These are phyloP conservation scores for Tetranychus truncatus DNA, from an alignment of 2,888 invertebrate species.

Conservation along the genomic window DNA sequence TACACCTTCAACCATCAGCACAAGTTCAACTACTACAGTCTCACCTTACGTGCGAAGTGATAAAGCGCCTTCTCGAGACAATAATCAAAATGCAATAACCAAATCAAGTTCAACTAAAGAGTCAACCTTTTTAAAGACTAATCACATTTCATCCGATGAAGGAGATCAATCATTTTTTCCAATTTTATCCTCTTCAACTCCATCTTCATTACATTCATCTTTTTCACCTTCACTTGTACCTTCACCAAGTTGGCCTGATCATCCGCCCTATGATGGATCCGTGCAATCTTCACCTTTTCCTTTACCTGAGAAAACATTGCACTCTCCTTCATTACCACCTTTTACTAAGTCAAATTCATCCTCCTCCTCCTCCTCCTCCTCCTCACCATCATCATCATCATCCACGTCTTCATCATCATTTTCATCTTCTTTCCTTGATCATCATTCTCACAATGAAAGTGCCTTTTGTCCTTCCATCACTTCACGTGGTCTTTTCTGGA, in stretches of 20 bases:
- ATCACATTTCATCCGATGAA: neutral
- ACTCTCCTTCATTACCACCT: neutral
- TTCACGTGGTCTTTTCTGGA: conserved; percentile 64
- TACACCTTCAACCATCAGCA: neutral
- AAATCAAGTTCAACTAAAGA: neutral
- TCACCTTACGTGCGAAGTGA: neutral
- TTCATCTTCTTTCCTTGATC: neutral
- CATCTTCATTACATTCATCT: conserved; percentile 4
- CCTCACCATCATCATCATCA: neutral
- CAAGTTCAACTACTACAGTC: conserved; percentile 3
- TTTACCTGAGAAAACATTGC: neutral
- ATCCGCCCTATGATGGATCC: neutral
- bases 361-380: conserved; percentile 5
- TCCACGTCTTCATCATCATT: no score
- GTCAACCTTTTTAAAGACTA: neutral
- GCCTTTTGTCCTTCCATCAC: conserved; percentile 45
- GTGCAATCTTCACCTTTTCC: neutral
- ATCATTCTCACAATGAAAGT: neutral
- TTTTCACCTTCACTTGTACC: neutral
- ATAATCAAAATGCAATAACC: conserved; percentile 4
- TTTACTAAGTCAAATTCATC: neutral
- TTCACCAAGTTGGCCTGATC: neutral
- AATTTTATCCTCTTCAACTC: neutral
- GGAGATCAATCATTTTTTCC: neutral
- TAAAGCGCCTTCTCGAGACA: neutral